These are phyloP conservation scores for Pteronura brasiliensis DNA, from an alignment of 2,113 vertebrate genomes.

Conservation along the genomic window DNA sequence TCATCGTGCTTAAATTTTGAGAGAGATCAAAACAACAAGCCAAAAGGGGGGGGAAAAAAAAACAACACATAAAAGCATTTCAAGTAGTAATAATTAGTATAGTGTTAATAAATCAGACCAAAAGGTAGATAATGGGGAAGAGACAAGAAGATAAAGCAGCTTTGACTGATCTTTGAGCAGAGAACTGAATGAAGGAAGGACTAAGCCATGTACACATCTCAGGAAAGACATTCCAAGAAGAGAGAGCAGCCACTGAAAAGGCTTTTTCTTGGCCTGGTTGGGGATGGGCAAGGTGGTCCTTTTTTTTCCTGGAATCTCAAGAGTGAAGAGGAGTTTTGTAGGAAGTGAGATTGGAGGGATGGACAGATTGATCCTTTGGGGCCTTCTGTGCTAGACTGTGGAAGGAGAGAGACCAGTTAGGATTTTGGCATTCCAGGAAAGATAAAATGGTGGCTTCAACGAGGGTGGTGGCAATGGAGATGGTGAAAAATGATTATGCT, in stretches of 20 bases:
- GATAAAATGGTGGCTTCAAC: not conserved
- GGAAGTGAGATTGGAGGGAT: not conserved
- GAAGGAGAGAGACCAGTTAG: accelerated
- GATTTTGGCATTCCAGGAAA: not conserved
- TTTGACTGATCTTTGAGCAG: not conserved
- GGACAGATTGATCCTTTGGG: not conserved
- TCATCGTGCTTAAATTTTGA: not conserved
- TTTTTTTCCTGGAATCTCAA: not conserved
- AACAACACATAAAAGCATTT: not conserved
- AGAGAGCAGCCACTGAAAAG: not conserved
- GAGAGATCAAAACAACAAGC: not conserved
- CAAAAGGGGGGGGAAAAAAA: not conserved
- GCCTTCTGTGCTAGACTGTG: not conserved
- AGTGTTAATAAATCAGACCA: not conserved
- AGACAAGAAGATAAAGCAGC: not conserved
- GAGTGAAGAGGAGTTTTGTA: not conserved
- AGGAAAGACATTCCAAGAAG: not conserved
- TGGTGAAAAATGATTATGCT: not conserved
- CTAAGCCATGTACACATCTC: accelerated
- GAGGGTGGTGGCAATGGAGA: not conserved
- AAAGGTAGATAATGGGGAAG: not conserved
- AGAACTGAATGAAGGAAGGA: not conserved
- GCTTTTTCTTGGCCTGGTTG: not conserved
- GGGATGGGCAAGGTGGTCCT: not conserved
- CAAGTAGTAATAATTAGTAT: not conserved